Percentiles rank a stretch among this genome's conserved stretches.
Evolutionary conservation across 2,797 vertebrate species (phyloP).

Genomic region (Sebastes minor): DNA sequence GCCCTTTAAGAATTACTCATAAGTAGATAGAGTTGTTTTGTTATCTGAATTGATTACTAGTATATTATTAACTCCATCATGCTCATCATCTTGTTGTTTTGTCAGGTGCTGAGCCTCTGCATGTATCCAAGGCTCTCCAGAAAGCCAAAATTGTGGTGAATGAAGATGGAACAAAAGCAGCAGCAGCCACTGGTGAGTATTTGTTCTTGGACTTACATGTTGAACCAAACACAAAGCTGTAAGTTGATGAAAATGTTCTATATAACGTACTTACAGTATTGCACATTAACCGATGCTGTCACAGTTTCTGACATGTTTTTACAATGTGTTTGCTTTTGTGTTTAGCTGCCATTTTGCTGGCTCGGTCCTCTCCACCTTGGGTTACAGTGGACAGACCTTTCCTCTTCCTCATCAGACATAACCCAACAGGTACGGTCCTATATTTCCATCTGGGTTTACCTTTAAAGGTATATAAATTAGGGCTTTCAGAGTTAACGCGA

Average conservation of each 20-base stretch:
- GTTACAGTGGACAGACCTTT: constrained; percentile 93
- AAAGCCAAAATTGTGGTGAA: constrained; percentile 96
- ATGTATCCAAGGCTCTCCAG: constrained; percentile 90
- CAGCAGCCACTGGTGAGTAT: constrained; percentile 90
- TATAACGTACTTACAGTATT: not conserved
- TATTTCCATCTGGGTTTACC: not conserved
- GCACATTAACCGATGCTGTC: not conserved
- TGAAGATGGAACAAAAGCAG: constrained; percentile 96
- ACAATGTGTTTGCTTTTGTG: not conserved
- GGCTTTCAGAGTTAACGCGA: too few relatives aligned
- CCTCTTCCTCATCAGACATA: constrained; percentile 93
- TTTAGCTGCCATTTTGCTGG: constrained; percentile 91
- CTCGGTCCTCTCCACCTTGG: constrained; percentile 94
- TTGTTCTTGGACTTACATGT: not conserved
- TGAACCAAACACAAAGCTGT: not conserved
- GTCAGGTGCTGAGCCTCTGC: constrained; percentile 82
- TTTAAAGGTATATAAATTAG: not conserved
- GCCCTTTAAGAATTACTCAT: not conserved
- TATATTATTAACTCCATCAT: too few relatives aligned
- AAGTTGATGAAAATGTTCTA: not conserved
- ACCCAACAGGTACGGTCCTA: constrained; percentile 88
- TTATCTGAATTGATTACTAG: too few relatives aligned
- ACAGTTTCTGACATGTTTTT: not conserved
- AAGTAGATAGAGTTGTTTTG: too few relatives aligned
- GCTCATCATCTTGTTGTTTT: not conserved